Percentiles rank a stretch among this genome's conserved stretches.
phyloP scores from a whole-genome alignment of 2,113 vertebrate genomes.

The Grantiella picta region DNA sequence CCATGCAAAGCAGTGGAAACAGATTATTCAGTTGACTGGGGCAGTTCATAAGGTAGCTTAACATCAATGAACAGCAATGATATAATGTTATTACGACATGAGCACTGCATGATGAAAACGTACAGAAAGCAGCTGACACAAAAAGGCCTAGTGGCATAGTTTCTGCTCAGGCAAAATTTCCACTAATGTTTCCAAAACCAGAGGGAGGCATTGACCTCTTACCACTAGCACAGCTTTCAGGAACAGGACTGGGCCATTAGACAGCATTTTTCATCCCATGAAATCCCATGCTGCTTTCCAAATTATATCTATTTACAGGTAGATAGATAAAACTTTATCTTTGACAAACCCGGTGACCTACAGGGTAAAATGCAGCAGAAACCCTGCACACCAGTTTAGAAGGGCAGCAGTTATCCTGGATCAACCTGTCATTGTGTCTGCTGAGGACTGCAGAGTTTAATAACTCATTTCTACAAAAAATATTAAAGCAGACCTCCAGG shows the following conservation, averaged over 20 bases:
- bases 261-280: not conserved
- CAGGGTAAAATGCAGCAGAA: not conserved
- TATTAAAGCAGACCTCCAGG: not conserved
- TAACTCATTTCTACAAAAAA: not conserved
- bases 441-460: accelerated
- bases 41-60: not conserved
- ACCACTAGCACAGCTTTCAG: not conserved
- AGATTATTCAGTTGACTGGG: not conserved
- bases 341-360: not conserved
- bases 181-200: not conserved
- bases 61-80: not conserved
- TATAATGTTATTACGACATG: not conserved
- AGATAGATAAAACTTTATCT: not conserved
- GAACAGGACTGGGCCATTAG: not conserved
- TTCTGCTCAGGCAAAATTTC: not conserved
- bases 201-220: not conserved
- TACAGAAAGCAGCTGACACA: not conserved
- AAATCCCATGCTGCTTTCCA: not conserved
- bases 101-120: not conserved
- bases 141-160: not conserved
- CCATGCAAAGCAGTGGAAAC: not conserved
- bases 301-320: not conserved
- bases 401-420: not conserved
- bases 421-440: not conserved
- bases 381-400: not conserved